These are phyloP conservation scores for Mus caroli DNA, from an alignment of 2,797 vertebrate species.

Conservation along the genomic window DNA sequence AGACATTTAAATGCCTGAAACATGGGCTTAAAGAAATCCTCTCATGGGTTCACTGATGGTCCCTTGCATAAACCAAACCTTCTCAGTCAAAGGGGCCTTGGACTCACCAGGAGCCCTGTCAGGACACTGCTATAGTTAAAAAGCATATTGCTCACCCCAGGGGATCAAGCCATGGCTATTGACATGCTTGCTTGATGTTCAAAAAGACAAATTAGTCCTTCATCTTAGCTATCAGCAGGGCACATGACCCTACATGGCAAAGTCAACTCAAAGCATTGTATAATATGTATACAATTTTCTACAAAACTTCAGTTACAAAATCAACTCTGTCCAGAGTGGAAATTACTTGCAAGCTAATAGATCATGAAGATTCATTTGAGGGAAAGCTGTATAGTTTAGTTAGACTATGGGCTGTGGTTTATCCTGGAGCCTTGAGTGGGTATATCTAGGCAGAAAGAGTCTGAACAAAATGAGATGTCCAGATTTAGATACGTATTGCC, in stretches of 20 bases:
- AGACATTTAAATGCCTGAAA: conserved; percentile 35
- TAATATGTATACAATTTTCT: conserved; percentile 74
- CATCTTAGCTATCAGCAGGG: conserved; percentile 75
- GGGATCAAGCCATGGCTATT: conserved; percentile 62
- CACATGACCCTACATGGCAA: conserved; percentile 74
- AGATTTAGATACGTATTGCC: background rate
- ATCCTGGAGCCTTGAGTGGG: background rate
- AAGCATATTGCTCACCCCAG: conserved; percentile 67
- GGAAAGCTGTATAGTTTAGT: background rate
- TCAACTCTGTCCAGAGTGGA: conserved; percentile 72
- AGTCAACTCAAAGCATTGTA: conserved; percentile 76
- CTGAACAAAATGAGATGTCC: conserved; percentile 16
- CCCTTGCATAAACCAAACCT: conserved; percentile 54
- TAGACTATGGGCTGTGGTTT: background rate
- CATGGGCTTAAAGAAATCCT: conserved; percentile 11
- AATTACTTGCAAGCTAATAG: conserved; percentile 49
- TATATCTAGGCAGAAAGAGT: background rate
- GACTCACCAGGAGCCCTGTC: conserved; percentile 66
- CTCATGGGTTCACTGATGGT: conserved; percentile 59
- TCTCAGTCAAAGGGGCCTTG: conserved; percentile 71
- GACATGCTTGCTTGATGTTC: conserved; percentile 72
- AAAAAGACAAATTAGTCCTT: conserved; percentile 81
- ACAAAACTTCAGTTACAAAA: conserved; percentile 70
- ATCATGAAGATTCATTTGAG: conserved; percentile 63
- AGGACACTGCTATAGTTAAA: conserved; percentile 57